Evolutionary conservation across 1,140 invertebrate species (phyloP), one percentile per base, ranked within the genome.

Genomic region (Zophobas atratus): DNA sequence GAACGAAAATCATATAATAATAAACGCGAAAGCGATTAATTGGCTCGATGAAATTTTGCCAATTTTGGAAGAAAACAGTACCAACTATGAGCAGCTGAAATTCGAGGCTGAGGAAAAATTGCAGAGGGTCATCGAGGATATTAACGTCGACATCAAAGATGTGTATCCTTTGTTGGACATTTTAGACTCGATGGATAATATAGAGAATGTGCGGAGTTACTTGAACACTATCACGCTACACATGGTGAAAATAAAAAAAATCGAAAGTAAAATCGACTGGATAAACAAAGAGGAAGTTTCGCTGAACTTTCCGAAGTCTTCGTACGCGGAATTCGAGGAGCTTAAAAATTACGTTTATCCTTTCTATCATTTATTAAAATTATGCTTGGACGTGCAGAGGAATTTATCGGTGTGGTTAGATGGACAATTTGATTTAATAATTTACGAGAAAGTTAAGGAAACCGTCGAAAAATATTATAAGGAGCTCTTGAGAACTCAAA

Each of bases 271-370:
- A 81, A 92, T 95, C 34, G 83, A 89, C 4, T 97, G 95, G 95
- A 95, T 98, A 46, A 97, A 97, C 87, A 92, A 93, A 81, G 95
- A 97, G 88, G 96, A 98, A 89, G 88, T 88, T 4, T 89, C 96
- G 1, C 95, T 97, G 82, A 95, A 95, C 84, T 93, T 96, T 83
- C 92, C 93, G 1, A 83, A 92, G 60, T 92, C 92, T 0, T 86
- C 87, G 32, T 98, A 94, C 86, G 90, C 92, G 1, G 92, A 94
- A 77, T 89, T 96, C 48, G 92, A 93, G 75, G 92, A 95, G 79
- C 84, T 93, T 55, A 93, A 92, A 86, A 90, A 91, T 67, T 91
- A 90, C 80, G 88, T 94, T 38, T 86, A 91, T 82, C 92, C 93
- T 1, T 94, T 93, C 84, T 90, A 82, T 57, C 83, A 83, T 91